phyloP scores from a whole-genome alignment of 2,888 invertebrate genomes.

The Drosophila limbata region DNA sequence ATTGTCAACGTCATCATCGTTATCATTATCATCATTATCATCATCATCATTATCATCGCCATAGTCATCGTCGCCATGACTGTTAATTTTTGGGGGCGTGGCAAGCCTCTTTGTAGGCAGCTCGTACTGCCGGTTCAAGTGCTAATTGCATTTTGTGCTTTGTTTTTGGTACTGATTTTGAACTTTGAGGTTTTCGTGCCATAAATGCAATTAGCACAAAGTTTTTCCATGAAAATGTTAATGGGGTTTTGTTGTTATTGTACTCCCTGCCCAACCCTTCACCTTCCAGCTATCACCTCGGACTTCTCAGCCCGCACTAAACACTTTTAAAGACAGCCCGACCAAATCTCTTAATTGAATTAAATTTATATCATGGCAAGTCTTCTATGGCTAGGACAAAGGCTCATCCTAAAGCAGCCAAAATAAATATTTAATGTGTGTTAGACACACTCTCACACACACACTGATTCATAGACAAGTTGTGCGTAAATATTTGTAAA shows the following conservation, averaged over 20 bases:
- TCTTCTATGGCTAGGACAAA: constrained; percentile 3
- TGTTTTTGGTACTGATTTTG: constrained; percentile 60
- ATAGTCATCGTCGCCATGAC: constrained; percentile 53
- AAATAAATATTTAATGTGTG: constrained; percentile 47
- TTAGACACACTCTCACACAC: constrained; percentile 26
- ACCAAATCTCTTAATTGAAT: constrained; percentile 56
- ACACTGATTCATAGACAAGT: constrained; percentile 21
- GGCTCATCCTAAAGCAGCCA: constrained; percentile 23
- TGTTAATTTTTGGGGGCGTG: constrained; percentile 41
- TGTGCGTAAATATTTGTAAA: constrained; percentile 68
- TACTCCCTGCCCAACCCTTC: not conserved
- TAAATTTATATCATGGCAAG: constrained; percentile 50
- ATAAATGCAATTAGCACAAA: constrained; percentile 69
- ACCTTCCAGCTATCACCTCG: not conserved
- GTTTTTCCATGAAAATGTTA: constrained; percentile 63
- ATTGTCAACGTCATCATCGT: constrained; percentile 9
- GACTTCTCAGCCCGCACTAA: not conserved
- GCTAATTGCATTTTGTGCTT: constrained; percentile 69
- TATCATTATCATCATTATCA: constrained; percentile 14
- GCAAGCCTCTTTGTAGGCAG: constrained; percentile 12
- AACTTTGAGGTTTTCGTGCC: constrained; percentile 56
- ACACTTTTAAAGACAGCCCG: constrained; percentile 29
- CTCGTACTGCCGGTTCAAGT: constrained; percentile 50
- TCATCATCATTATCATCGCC: constrained; percentile 13
- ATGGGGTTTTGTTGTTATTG: constrained; percentile 51